Base-by-base conservation (phyloP, 2,888 invertebrate genomes). In the Platycheirus rosarum region DNA sequence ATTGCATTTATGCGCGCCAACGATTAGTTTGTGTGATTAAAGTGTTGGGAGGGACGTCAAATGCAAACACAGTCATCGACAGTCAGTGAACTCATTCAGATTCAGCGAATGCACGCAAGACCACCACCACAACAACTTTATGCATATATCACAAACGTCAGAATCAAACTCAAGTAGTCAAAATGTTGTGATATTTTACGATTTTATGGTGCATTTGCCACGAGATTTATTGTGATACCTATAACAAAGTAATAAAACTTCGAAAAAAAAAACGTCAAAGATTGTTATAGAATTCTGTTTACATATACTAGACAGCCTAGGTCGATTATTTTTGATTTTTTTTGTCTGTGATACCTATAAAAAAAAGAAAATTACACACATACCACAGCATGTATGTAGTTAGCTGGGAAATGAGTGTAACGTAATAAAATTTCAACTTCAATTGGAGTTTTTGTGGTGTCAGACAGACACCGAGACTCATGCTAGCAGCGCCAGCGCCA, bases 121-220 rank as follows among this genome's bases (percentile, higher is more conserved):
- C n/a, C n/a, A 9, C 42, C 14, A 20, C 3, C n/a, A 18, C 20
- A 20, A 46, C 3, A 20, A 26, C n/a, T n/a, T n/a, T n/a, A n/a
- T n/a, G n/a, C n/a, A n/a, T n/a, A n/a, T n/a, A n/a, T n/a, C 20
- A 48, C 9, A 55, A 48, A 35, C 37, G 55, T 53, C 71, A 57
- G 65, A 48, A 55, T 62, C 68, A 23, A 76, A 82, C 55, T 77
- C 77, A 77, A 82, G 82, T 82, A 82, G 82, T 82, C 82, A 16
- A 32, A 63, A 44, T 76, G 53, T 35, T 55, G 40, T 40, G 23
- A 40, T 55, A 77, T 63, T 55, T 46, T 66, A 51, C 16, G 57
- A 66, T 42, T 82, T 82, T 71, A 71, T 51, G 71, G 71, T 60
- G 71, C 65, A 73, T 73, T 55, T 63, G 48, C 55, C 57, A 60